Percentiles rank a stretch among this genome's conserved stretches.
phyloP scores from a whole-genome alignment of 1,140 invertebrate genomes.

The Nomia melanderi region DNA sequence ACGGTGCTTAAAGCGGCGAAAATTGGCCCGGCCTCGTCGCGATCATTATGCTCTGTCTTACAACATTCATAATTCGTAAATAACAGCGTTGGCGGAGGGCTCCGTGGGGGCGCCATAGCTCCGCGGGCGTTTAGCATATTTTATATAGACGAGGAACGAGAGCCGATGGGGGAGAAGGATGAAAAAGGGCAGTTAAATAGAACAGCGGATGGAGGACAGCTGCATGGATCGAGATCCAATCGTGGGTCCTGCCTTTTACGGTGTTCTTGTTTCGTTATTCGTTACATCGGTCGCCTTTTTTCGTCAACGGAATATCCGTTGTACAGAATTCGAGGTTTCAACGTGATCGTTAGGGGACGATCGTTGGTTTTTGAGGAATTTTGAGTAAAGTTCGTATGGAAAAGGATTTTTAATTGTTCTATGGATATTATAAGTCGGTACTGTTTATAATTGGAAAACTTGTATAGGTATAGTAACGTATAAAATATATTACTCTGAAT shows the following conservation, averaged over 20 bases:
- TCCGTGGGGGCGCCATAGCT: slow-evolving; percentile 43
- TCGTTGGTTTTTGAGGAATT: too few relatives aligned
- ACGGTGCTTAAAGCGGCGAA: slow-evolving; percentile 57
- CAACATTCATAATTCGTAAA: slow-evolving; percentile 77
- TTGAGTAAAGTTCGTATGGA: too few relatives aligned
- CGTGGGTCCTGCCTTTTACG: background rate
- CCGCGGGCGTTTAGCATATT: slow-evolving; percentile 71
- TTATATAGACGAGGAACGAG: slow-evolving; percentile 58
- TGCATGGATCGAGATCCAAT: slow-evolving; percentile 9
- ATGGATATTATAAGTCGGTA: too few relatives aligned
- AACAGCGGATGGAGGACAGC: slow-evolving; percentile 13
- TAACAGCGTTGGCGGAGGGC: slow-evolving; percentile 65
- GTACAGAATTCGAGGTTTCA: background rate
- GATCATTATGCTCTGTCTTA: slow-evolving; percentile 69
- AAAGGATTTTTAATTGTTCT: too few relatives aligned
- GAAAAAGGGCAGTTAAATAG: slow-evolving; percentile 42
- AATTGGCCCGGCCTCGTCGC: slow-evolving; percentile 58
- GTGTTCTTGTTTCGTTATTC: background rate
- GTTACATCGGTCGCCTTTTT: background rate
- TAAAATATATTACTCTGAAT: too few relatives aligned
- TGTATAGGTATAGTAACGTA: too few relatives aligned
- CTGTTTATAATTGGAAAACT: too few relatives aligned
- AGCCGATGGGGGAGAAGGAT: slow-evolving; percentile 15
- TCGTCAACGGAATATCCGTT: background rate
- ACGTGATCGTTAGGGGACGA: background rate